phyloP scores from a whole-genome alignment of 2,113 vertebrate genomes.

The Heterotis niloticus region DNA sequence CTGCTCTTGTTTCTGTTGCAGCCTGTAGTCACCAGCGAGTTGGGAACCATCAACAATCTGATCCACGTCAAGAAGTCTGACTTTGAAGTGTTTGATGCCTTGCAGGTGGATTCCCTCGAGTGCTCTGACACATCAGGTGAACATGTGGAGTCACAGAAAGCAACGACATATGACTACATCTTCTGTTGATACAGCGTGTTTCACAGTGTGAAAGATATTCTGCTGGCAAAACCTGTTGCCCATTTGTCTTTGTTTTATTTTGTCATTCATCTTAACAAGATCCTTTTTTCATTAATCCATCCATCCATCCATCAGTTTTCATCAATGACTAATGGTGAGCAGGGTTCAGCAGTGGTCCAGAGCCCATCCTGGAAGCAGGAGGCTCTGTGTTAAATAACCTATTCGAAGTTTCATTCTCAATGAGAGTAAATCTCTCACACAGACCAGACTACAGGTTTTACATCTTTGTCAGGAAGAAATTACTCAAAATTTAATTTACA shows the following conservation, averaged over 20 bases:
- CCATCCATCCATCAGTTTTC: too few relatives aligned
- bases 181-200: background rate
- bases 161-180: background rate
- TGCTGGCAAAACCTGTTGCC: background rate
- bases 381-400: too few relatives aligned
- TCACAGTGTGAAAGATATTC: background rate
- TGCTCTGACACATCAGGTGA: slow-evolving; percentile 88
- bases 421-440: too few relatives aligned
- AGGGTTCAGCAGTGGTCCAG: too few relatives aligned
- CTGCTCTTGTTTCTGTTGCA: slow-evolving; percentile 46
- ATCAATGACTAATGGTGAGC: too few relatives aligned
- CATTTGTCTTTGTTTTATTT: background rate
- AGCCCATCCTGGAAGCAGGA: too few relatives aligned
- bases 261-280: background rate
- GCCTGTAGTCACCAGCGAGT: slow-evolving; percentile 92
- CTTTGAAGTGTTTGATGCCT: slow-evolving; percentile 93
- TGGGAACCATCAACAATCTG: slow-evolving; percentile 95
- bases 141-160: slow-evolving; percentile 44
- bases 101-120: slow-evolving; percentile 92
- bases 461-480: too few relatives aligned
- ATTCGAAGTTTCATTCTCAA: too few relatives aligned
- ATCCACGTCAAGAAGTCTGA: slow-evolving; percentile 96
- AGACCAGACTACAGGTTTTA: too few relatives aligned
- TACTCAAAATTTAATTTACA: too few relatives aligned
- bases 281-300: too few relatives aligned